phyloP scores from a whole-genome alignment of 2,113 vertebrate genomes.

The Rhinopomastus cyanomelas region DNA sequence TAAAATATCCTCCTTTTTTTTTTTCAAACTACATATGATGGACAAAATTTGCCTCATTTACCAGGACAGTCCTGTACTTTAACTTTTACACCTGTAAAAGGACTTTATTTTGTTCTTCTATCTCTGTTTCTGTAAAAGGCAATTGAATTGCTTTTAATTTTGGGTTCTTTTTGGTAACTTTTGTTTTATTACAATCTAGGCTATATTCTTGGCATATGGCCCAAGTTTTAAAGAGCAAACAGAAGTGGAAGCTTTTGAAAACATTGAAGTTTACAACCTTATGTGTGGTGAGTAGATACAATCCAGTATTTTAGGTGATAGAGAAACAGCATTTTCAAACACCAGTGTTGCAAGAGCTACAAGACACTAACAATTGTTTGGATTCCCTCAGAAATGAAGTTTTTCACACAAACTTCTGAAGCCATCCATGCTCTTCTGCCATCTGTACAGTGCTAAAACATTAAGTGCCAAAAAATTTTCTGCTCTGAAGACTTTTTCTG shows the following conservation, averaged over 20 bases:
- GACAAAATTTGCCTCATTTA: background rate
- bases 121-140: background rate
- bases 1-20: background rate
- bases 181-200: constrained; percentile 68
- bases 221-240: constrained; percentile 83
- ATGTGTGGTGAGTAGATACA: constrained; percentile 87
- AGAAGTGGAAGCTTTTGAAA: constrained; percentile 89
- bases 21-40: background rate
- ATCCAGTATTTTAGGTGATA: background rate
- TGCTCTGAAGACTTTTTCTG: background rate
- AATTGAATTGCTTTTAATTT: background rate
- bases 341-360: background rate
- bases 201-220: constrained; percentile 90
- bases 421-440: background rate
- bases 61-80: background rate
- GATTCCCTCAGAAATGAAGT: background rate
- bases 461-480: background rate
- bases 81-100: background rate
- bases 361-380: background rate
- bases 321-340: background rate
- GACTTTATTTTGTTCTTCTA: background rate
- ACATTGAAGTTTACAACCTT: constrained; percentile 96
- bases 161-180: background rate
- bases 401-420: background rate
- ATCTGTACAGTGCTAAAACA: background rate